Base-by-base conservation (phyloP, 2,888 invertebrate genomes). In the Eucriotettix oculatus region DNA sequence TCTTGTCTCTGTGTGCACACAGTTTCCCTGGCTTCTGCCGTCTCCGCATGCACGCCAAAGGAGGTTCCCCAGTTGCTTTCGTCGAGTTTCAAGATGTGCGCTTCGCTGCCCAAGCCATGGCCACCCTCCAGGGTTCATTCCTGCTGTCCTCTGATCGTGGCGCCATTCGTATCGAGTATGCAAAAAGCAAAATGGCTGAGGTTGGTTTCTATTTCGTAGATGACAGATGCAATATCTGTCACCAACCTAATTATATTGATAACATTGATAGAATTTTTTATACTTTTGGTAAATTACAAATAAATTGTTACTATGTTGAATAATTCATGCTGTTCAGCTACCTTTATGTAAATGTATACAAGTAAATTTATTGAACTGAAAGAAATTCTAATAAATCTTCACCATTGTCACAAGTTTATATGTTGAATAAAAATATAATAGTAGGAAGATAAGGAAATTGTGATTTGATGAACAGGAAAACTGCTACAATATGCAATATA, bases 11-110 rank as follows among this genome's bases (percentile, higher is more conserved):
- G 56, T 61, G 61, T 62, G 61, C 76, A 81, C 79, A 79, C 88
- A 96, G 95, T 85, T 93, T 95, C 83, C 88, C 92, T 80, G 97
- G 97, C 78, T 97, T 95, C 87, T 86, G 90, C 79, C 91, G 96
- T 77, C 90, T 97, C 78, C 92, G 96, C 81, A 88, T 97, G 84
- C 85, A 90, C 85, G 82, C 82, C 77, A 87, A 86, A 80, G 89
- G 78, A 77, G 87, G 86, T 72, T 85, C 87, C 74, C 95, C 96
- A 69, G 96, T 97, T 76, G 96, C 96, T 74, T 97, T 98, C 84
- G 91, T 95, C 78, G 96, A 98, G 81, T 98, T 92, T 81, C 86
- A 87, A 81, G 92, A 91, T 79, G 84, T 94, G 71, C 80, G 85
- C 71, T 90, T 87, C 77, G 97, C 98, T 71, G 84, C 89, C 73